phyloP scores from a whole-genome alignment of 2,797 vertebrate genomes.

The Sandelia bainsii region DNA sequence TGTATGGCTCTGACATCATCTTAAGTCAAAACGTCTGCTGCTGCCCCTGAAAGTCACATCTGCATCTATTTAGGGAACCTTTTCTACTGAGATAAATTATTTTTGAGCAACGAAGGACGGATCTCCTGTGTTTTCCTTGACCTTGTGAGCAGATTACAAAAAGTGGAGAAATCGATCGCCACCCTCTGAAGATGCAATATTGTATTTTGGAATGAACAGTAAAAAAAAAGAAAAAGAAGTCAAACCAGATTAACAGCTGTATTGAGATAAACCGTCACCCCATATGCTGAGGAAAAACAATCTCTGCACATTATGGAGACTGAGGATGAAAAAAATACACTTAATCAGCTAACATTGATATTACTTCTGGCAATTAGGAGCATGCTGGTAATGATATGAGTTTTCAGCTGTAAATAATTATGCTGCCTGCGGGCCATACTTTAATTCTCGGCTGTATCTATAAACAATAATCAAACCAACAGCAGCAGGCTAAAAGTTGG shows the following conservation, averaged over 20 bases:
- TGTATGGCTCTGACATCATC: constrained; percentile 54
- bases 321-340: constrained; percentile 80
- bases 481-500: constrained; percentile 89
- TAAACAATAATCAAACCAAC: constrained; percentile 99
- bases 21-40: constrained; percentile 37
- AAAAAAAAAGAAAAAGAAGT: constrained; percentile 72
- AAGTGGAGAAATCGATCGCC: constrained; percentile 75
- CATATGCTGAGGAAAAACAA: constrained; percentile 91
- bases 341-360: constrained; percentile 99
- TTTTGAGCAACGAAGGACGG: constrained; percentile 68
- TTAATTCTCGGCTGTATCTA: constrained; percentile 99
- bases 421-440: constrained; percentile 96
- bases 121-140: constrained; percentile 75
- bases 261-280: constrained; percentile 86
- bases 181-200: constrained; percentile 75
- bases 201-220: constrained; percentile 72
- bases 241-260: constrained; percentile 84
- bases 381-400: constrained; percentile 99
- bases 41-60: constrained; percentile 61
- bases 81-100: constrained; percentile 67
- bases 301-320: constrained; percentile 90
- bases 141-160: constrained; percentile 79
- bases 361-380: constrained; percentile 99
- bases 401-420: constrained; percentile 99
- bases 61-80: constrained; percentile 71